A percentile compares a stretch with the other conserved stretches of the same genome.
Conservation (phyloP, 2,888 invertebrate genomes). For the Tyria jacobaeae region DNA sequence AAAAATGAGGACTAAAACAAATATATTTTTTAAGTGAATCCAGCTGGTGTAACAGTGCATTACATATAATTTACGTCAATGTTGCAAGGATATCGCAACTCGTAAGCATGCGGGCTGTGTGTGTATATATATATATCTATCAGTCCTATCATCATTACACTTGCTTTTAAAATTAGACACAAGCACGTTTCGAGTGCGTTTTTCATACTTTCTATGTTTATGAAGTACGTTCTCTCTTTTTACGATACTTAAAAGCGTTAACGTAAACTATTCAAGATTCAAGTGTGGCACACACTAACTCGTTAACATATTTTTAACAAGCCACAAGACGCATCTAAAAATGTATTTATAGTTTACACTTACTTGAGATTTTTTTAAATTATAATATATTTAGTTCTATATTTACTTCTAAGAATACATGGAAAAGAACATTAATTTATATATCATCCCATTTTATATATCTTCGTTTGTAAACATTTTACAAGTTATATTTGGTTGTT, state of each 20-base stretch:
- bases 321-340: not conserved
- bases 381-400: not conserved
- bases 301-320: not conserved
- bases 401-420: no score
- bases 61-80: conserved; percentile 25
- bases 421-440: no score
- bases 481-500: no score
- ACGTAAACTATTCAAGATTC: conserved; percentile 36
- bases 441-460: no score
- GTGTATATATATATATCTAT: not conserved
- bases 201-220: conserved; percentile 39
- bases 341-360: not conserved
- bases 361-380: not conserved
- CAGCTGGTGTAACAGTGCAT: no score
- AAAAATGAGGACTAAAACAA: no score
- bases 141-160: conserved; percentile 9
- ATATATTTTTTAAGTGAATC: no score
- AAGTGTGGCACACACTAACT: conserved; percentile 2
- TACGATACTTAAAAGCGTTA: conserved; percentile 30
- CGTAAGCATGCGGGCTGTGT: conserved; percentile 21
- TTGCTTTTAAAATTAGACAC: conserved; percentile 28
- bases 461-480: no score
- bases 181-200: conserved; percentile 18
- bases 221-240: conserved; percentile 41
- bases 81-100: conserved; percentile 38